These are phyloP conservation scores for Danaus melanippus DNA, from an alignment of 1,140 invertebrate genomes.

Conservation along the genomic window DNA sequence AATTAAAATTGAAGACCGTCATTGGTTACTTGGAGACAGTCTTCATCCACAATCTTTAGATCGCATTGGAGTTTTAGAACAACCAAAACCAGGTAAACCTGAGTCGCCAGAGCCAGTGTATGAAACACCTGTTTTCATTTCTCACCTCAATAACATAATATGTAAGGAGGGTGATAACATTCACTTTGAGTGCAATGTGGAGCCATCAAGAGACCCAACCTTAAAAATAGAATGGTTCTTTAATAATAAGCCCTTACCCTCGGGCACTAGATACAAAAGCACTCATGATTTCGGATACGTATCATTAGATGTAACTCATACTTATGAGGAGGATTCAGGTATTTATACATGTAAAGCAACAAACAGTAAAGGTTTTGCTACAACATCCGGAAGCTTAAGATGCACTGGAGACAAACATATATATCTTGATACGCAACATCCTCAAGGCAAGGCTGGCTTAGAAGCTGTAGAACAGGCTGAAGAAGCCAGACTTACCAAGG, in stretches of 20 bases:
- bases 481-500: slow-evolving; percentile 80
- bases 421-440: slow-evolving; percentile 90
- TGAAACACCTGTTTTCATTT: slow-evolving; percentile 90
- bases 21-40: slow-evolving; percentile 90
- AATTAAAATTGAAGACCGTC: slow-evolving; percentile 89
- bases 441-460: slow-evolving; percentile 87
- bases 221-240: slow-evolving; percentile 94
- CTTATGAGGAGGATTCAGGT: slow-evolving; percentile 91
- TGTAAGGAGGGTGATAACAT: slow-evolving; percentile 91
- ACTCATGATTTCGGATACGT: slow-evolving; percentile 93
- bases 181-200: slow-evolving; percentile 95
- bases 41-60: slow-evolving; percentile 92
- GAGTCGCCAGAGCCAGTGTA: slow-evolving; percentile 83
- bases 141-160: slow-evolving; percentile 91
- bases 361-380: slow-evolving; percentile 90
- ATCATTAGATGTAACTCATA: slow-evolving; percentile 84
- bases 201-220: slow-evolving; percentile 95
- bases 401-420: slow-evolving; percentile 85
- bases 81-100: slow-evolving; percentile 75
- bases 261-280: slow-evolving; percentile 85
- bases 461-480: slow-evolving; percentile 90
- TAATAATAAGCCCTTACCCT: slow-evolving; percentile 86
- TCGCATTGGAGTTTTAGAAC: slow-evolving; percentile 89
- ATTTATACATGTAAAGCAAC: slow-evolving; percentile 94
- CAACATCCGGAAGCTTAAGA: slow-evolving; percentile 88